Percentiles rank a stretch among this genome's conserved stretches.
These are phyloP conservation scores for Hucho hucho DNA, from an alignment of 2,113 vertebrate species.

Conservation along the genomic window DNA sequence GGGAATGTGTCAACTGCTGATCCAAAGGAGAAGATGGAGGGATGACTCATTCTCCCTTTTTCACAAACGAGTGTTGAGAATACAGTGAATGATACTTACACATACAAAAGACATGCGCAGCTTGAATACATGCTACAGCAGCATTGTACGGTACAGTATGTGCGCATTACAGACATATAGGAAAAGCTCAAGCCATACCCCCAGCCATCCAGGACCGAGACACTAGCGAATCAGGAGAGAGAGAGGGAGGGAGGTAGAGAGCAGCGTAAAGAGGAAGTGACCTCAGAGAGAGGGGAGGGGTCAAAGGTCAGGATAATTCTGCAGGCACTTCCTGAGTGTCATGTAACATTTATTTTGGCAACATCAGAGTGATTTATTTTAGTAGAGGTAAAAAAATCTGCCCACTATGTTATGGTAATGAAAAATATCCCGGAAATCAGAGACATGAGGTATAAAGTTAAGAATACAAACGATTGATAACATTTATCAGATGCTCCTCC, in stretches of 20 bases:
- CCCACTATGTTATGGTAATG: no score
- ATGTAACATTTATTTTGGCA: no score
- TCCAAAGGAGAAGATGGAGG: neutral
- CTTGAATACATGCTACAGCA: constrained; percentile 9
- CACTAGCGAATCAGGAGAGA: constrained; percentile 89
- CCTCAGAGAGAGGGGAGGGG: constrained; percentile 48
- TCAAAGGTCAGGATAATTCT: constrained; percentile 28
- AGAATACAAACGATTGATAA: no score
- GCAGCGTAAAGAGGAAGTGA: constrained; percentile 16
- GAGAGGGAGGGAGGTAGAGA: constrained; percentile 74
- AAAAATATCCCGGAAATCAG: no score
- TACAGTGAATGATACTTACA: constrained; percentile 54
- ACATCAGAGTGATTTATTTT: no score
- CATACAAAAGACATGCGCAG: constrained; percentile 50
- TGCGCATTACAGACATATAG: constrained; percentile 44
- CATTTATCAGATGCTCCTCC: neutral
- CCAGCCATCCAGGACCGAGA: constrained; percentile 99
- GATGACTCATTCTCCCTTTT: constrained; percentile 17
- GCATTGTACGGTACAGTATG: constrained; percentile 33
- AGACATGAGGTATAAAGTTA: no score
- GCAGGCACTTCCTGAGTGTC: neutral
- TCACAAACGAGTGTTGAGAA: constrained; percentile 31
- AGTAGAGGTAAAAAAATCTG: no score
- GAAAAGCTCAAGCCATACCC: constrained; percentile 94
- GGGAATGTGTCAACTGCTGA: neutral